Conservation (phyloP, 2,113 vertebrate species). For the Microtus pennsylvanicus region DNA sequence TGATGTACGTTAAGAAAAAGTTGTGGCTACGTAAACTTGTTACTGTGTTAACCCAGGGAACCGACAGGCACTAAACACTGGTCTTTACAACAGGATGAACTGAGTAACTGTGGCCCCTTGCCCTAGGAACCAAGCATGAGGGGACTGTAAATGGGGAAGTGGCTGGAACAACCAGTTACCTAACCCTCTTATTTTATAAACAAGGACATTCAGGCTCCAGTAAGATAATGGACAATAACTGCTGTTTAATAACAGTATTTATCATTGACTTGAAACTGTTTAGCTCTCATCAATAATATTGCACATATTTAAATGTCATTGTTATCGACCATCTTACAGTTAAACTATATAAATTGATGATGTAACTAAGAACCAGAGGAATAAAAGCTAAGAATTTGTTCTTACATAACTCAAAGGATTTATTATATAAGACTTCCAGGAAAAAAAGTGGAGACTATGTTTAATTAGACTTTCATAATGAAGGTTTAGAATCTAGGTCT, state of each 20-base stretch:
- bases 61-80: constrained; percentile 5
- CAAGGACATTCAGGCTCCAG: constrained; percentile 48
- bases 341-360: constrained; percentile 74
- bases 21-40: neutral
- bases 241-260: constrained; percentile 75
- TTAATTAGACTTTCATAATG: constrained; percentile 73
- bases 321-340: constrained; percentile 70
- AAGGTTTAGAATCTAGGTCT: constrained; percentile 72
- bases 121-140: constrained; percentile 58
- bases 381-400: constrained; percentile 48
- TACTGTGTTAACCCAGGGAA: constrained; percentile 1
- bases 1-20: constrained; percentile 15
- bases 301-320: constrained; percentile 79
- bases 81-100: constrained; percentile 26
- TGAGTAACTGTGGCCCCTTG: constrained; percentile 52
- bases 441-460: constrained; percentile 56
- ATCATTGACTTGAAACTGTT: constrained; percentile 75
- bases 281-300: constrained; percentile 84
- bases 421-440: constrained; percentile 64
- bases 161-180: neutral
- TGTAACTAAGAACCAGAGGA: constrained; percentile 70
- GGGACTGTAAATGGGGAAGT: constrained; percentile 23
- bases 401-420: constrained; percentile 70
- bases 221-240: constrained; percentile 54
- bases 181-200: constrained; percentile 52